Evolutionary conservation across 2,888 invertebrate species (phyloP).

Genomic region (Pyrrhosoma nymphula): DNA sequence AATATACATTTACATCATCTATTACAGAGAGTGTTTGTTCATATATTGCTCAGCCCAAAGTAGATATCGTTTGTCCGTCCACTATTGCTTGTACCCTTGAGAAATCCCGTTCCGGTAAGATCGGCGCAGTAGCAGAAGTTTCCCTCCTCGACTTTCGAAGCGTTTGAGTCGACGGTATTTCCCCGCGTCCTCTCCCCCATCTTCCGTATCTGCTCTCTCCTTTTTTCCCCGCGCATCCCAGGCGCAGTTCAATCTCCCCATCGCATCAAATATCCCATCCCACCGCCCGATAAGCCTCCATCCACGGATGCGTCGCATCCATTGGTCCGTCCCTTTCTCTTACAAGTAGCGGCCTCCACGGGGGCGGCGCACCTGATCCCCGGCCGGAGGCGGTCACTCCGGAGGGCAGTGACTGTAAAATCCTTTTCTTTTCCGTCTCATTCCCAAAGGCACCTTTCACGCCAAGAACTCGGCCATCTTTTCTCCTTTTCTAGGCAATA

Average conservation of each 20-base stretch:
- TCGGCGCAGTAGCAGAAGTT: not conserved
- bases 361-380: constrained; percentile 9
- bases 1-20: too few species aligned
- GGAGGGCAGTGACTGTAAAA: constrained; percentile 15
- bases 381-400: not conserved
- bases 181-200: not conserved
- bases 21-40: too few species aligned
- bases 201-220: not conserved
- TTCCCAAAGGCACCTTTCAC: not conserved
- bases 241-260: constrained; percentile 1
- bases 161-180: not conserved
- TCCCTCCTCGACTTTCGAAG: not conserved
- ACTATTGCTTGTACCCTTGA: not conserved
- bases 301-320: not conserved
- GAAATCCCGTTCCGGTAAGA: not conserved
- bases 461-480: not conserved
- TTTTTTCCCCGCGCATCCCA: not conserved
- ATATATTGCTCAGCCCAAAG: too few species aligned
- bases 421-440: not conserved
- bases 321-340: not conserved
- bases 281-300: not conserved
- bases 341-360: not conserved
- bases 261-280: not conserved
- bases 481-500: not conserved
- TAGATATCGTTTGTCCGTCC: too few species aligned